Evolutionary conservation across 2,113 vertebrate genomes (phyloP).

Genomic region (Platycercus adscitus): DNA sequence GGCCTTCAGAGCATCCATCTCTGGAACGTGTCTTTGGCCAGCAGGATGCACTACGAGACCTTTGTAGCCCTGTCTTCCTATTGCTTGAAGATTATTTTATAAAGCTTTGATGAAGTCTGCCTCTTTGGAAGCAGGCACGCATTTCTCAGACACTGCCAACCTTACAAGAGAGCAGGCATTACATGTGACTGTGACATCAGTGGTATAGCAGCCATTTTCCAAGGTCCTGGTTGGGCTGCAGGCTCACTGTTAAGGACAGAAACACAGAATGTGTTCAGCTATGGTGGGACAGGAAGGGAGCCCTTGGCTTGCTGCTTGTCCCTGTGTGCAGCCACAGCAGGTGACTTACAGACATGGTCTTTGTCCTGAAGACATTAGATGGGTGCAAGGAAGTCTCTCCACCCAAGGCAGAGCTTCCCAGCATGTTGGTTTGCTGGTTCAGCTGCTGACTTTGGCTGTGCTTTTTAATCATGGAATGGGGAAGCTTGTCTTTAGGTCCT

Average conservation of each 20-base stretch:
- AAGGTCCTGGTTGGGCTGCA: neutral
- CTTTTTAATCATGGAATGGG: neutral
- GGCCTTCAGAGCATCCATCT: neutral
- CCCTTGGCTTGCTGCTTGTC: neutral
- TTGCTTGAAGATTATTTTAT: neutral
- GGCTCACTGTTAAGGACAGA: neutral
- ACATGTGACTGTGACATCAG: neutral
- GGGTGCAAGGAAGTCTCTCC: neutral
- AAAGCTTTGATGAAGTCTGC: neutral
- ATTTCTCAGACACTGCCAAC: fast-evolving
- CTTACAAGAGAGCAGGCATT: neutral
- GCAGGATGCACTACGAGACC: neutral
- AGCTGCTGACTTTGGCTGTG: neutral
- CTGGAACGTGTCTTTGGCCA: neutral
- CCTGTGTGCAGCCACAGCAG: fast-evolving
- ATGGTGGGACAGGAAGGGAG: neutral
- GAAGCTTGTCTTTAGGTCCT: slow-evolving; percentile 25
- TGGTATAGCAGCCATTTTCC: neutral
- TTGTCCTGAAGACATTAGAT: neutral
- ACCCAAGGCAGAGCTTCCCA: neutral
- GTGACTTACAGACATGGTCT: neutral
- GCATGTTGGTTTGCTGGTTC: neutral
- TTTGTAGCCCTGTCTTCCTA: neutral
- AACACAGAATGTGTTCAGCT: fast-evolving
- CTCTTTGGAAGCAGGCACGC: neutral